Conservation (phyloP, 2,888 invertebrate species). For the Stenodema calcarata region DNA sequence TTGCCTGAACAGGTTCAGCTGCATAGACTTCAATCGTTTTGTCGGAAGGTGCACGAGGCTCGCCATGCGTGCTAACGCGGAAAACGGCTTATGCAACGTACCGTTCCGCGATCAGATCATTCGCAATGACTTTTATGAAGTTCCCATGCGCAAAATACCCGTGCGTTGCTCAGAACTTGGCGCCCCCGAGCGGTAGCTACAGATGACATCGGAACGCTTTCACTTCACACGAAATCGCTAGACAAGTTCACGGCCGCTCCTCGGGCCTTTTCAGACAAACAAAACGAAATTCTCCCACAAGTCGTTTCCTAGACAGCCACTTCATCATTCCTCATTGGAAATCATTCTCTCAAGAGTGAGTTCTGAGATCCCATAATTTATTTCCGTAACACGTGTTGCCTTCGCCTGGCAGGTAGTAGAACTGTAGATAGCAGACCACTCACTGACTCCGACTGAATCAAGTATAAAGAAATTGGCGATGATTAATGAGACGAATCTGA, state of each 20-base stretch:
- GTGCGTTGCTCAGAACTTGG: not conserved
- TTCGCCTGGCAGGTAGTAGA: not conserved
- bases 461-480: too few species aligned
- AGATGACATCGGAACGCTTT: conserved; percentile 16
- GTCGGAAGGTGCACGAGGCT: not conserved
- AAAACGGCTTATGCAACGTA: not conserved
- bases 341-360: not conserved
- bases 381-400: not conserved
- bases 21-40: too few species aligned
- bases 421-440: not conserved
- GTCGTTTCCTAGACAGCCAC: not conserved
- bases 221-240: conserved; percentile 9
- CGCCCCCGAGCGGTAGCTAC: not conserved
- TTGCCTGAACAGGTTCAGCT: too few species aligned
- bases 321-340: not conserved
- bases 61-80: not conserved
- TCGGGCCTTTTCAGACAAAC: not conserved
- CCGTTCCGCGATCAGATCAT: not conserved
- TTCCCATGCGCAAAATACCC: not conserved
- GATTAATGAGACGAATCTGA: too few species aligned
- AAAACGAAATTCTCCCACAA: not conserved
- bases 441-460: too few species aligned
- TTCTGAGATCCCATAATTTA: not conserved
- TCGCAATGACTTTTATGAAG: not conserved
- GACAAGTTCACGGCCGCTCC: conserved; percentile 42